Evolutionary conservation across 2,888 invertebrate species (phyloP), one percentile per base, ranked within the genome.

Genomic region (Scaptomyza polygonia): DNA sequence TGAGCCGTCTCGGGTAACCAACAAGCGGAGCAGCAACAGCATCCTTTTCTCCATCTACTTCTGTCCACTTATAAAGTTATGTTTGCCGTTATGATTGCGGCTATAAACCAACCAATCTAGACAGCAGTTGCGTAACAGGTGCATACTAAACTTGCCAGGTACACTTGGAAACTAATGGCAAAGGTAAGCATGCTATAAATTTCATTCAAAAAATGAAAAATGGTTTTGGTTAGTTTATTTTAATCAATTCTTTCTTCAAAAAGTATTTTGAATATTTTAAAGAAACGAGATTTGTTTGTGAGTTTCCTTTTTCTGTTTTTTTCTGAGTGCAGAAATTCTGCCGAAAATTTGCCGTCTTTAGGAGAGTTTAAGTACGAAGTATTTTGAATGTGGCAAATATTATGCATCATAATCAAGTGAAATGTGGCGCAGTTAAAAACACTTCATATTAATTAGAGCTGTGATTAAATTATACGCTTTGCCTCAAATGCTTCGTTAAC

Each of bases 381-480:
- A 40, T 34, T 51, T 29, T 8, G 30, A 18, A 30, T 43, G 43
- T 57, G 68, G 47, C 42, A 36, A 12, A 9, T 34, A 40, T 49
- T 62, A 39, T 63, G 57, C 64, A 51, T 51, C 67, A 59, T 79
- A 79, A 72, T 76, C 72, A 69, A 61, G 65, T 62, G 36, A 51
- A 59, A 49, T 67, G 54, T 52, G 51, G 53, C 30, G 5, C n/a
- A 62, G 68, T 72, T 78, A 67, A 69, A 79, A 63, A 62, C 16
- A 59, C 9, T 27, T 16, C 36, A 18, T 21, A 11, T 47, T 32
- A 40, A 12, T 18, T 27, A 30, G 12, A 8, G 29, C 47, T 48
- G 39, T 56, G 40, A 56, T 61, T 76, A 67, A 69, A 66, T 67
- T 47, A 21, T 34, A 9, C 49, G 4, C 16, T 56, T 34, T 43